Conservation (phyloP, 2,888 invertebrate species). For the Pyrgus malvae region DNA sequence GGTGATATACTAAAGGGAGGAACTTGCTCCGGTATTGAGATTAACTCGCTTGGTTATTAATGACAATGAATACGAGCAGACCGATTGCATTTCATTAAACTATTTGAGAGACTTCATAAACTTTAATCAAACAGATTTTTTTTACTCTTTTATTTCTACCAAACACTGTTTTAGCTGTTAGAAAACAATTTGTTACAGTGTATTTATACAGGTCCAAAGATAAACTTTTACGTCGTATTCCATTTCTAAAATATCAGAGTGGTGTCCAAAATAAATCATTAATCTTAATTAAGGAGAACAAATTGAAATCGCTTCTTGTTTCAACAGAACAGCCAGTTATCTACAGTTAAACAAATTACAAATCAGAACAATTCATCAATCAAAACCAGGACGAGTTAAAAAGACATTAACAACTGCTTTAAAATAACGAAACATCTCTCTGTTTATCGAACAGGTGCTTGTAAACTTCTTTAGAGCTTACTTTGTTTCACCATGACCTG, state of each 20-base stretch:
- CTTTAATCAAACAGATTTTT: too few relatives aligned
- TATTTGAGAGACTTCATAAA: too few relatives aligned
- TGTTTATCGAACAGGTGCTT: slow-evolving; percentile 24
- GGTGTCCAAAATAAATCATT: slow-evolving; percentile 44
- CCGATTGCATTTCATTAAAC: too few relatives aligned
- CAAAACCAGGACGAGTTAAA: slow-evolving; percentile 75
- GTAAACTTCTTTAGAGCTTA: not conserved
- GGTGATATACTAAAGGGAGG: too few relatives aligned
- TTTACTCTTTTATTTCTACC: too few relatives aligned
- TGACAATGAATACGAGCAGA: too few relatives aligned
- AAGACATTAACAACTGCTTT: slow-evolving; percentile 61
- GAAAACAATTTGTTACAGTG: too few relatives aligned
- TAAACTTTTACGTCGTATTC: not conserved
- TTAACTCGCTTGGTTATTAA: too few relatives aligned
- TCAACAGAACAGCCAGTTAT: slow-evolving; percentile 50
- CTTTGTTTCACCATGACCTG: not conserved
- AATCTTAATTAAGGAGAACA: slow-evolving; percentile 71
- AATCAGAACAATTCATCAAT: slow-evolving; percentile 68
- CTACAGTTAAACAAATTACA: slow-evolving; percentile 53
- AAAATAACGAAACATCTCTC: slow-evolving; percentile 37
- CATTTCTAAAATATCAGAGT: slow-evolving; percentile 9
- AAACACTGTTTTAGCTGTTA: too few relatives aligned
- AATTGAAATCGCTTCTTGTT: slow-evolving; percentile 62
- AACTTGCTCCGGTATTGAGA: too few relatives aligned
- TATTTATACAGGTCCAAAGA: not conserved